A percentile compares a stretch with the other conserved stretches of the same genome.
Evolutionary conservation across 2,113 vertebrate genomes (phyloP).

Genomic region (Ptilonorhynchus violaceus): DNA sequence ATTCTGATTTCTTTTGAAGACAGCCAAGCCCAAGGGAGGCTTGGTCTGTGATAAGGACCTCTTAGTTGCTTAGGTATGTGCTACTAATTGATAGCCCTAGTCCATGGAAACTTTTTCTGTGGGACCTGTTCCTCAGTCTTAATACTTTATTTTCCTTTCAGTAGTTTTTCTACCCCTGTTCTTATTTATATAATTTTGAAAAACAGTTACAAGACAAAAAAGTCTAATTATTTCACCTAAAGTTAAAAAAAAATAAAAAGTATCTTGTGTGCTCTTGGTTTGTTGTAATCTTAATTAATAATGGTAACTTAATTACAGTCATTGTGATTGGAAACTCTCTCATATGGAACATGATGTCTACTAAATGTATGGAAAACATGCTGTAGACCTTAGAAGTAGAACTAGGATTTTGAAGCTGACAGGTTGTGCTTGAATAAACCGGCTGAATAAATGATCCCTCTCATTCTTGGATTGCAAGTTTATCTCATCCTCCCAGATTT

Average conservation of each 20-base stretch:
- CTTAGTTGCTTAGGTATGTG: neutral
- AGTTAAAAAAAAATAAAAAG: neutral
- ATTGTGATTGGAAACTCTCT: neutral
- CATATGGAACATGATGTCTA: neutral
- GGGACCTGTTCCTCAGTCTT: neutral
- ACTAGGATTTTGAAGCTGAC: neutral
- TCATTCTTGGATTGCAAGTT: neutral
- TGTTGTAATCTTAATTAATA: neutral
- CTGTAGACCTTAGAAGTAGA: neutral
- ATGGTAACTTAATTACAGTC: neutral
- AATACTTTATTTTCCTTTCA: neutral
- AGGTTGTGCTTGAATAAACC: neutral
- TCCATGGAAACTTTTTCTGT: neutral
- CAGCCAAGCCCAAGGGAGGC: neutral
- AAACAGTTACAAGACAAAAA: neutral
- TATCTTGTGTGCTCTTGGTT: neutral
- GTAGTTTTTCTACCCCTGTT: neutral
- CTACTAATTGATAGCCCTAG: neutral
- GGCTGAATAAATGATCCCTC: neutral
- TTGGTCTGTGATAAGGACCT: neutral
- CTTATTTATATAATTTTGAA: neutral
- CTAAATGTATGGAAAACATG: neutral
- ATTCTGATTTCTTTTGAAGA: neutral
- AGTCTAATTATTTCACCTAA: neutral
- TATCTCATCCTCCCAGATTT: neutral